These are phyloP conservation scores for Leuciscus idus DNA, from an alignment of 2,113 vertebrate species.

Conservation along the genomic window DNA sequence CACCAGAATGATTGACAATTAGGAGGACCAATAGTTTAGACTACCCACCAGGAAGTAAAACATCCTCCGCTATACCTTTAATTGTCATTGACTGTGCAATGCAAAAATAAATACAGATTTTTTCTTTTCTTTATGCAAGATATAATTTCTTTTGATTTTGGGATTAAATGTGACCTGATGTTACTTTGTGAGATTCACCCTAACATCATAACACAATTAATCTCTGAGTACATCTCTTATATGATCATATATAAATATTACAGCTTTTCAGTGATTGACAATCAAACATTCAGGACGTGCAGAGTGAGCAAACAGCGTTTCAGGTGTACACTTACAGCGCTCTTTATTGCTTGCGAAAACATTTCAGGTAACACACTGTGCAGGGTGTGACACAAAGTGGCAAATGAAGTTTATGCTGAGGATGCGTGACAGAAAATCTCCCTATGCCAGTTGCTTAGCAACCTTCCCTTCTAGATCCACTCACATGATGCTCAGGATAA, in stretches of 20 bases:
- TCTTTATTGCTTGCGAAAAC: no score
- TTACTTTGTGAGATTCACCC: neutral
- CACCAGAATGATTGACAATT: no score
- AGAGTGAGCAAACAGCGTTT: neutral
- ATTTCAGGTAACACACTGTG: constrained; percentile 10
- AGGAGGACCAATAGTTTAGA: no score
- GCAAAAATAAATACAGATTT: no score
- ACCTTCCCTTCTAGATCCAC: constrained; percentile 63
- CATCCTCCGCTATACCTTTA: no score
- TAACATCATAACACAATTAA: neutral
- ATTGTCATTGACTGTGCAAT: no score
- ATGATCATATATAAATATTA: neutral
- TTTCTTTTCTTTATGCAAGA: no score
- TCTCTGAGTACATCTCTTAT: neutral
- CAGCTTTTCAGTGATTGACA: neutral
- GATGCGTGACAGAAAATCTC: constrained; percentile 62
- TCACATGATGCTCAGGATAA: constrained; percentile 57
- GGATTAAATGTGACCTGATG: no score
- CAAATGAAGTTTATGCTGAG: constrained; percentile 57
- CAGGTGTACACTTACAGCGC: no score
- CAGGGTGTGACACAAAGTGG: constrained; percentile 26
- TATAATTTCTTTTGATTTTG: no score
- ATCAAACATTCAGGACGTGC: neutral
- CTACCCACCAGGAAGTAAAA: no score
- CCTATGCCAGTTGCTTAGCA: constrained; percentile 75